Evolutionary conservation across 2,888 invertebrate genomes (phyloP).

Genomic region (Cetonia aurata): DNA sequence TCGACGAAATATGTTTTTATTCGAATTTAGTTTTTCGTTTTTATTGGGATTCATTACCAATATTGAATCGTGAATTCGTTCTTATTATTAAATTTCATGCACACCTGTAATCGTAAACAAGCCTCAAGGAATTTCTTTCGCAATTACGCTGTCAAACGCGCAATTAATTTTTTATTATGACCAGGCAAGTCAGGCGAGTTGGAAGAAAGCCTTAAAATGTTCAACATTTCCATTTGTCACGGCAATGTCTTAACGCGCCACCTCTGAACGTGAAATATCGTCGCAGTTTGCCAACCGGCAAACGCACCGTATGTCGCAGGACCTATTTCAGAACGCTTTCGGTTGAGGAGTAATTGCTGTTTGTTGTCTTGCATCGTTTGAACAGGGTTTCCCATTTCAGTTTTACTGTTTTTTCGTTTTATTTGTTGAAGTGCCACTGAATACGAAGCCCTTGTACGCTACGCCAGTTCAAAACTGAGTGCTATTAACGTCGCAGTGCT

Average conservation of each 20-base stretch:
- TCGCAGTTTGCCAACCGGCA: too few species aligned
- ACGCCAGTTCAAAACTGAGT: conserved; percentile 2
- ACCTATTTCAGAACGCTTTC: conserved; percentile 14
- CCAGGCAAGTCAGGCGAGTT: not conserved
- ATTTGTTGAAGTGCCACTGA: too few species aligned
- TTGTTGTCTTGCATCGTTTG: conserved; percentile 31
- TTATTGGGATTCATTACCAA: too few species aligned
- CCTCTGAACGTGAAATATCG: conserved; percentile 9
- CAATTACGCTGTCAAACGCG: conserved; percentile 1
- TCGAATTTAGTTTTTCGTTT: too few species aligned
- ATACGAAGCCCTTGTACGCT: conserved; percentile 1
- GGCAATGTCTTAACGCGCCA: not conserved
- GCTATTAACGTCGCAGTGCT: conserved; percentile 23
- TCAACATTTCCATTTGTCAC: conserved; percentile 23
- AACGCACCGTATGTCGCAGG: not conserved
- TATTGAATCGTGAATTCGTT: too few species aligned
- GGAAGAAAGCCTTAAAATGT: conserved; percentile 8
- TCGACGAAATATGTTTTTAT: too few species aligned
- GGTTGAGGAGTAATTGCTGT: conserved; percentile 25
- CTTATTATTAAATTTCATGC: conserved; percentile 2
- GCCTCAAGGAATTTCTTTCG: not conserved
- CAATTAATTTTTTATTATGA: conserved; percentile 16
- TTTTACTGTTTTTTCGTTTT: conserved; percentile 1
- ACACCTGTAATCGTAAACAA: not conserved
- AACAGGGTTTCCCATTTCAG: conserved; percentile 24